phyloP scores from a whole-genome alignment of 2,888 invertebrate species.

The Metellina segmentata region DNA sequence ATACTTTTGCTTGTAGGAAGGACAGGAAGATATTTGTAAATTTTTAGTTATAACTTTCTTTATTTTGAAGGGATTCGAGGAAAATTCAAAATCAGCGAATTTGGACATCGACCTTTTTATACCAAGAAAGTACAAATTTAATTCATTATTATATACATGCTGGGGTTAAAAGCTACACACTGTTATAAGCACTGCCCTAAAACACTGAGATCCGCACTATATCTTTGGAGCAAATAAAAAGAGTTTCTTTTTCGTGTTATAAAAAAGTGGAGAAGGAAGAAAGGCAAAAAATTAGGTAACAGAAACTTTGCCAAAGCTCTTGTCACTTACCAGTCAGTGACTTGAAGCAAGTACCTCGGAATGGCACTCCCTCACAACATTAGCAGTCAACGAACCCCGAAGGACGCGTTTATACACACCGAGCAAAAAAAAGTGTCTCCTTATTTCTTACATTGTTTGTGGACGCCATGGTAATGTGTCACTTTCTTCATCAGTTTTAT shows the following conservation, averaged over 20 bases:
- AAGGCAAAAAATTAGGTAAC: conserved; percentile 3
- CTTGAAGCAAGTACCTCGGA: conserved; percentile 16
- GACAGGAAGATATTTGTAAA: no score
- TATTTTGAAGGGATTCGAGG: no score
- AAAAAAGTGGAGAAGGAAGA: conserved; percentile 13
- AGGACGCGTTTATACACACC: conserved; percentile 22
- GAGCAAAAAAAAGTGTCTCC: conserved; percentile 17
- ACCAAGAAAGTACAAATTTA: no score
- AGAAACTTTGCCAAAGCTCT: conserved; percentile 21
- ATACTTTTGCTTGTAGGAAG: no score
- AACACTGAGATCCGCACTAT: no score
- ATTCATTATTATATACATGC: no score
- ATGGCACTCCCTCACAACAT: conserved; percentile 28
- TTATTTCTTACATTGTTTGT: conserved; percentile 41
- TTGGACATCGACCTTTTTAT: no score
- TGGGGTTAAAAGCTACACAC: background rate
- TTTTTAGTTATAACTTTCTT: no score
- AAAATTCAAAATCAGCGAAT: no score
- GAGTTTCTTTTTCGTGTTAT: background rate
- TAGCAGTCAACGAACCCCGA: conserved; percentile 58
- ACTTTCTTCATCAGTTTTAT: conserved; percentile 31
- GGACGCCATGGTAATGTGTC: conserved; percentile 17
- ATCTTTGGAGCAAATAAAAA: background rate
- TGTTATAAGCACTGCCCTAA: background rate
- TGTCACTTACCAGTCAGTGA: conserved; percentile 27